Evolutionary conservation across 2,113 vertebrate genomes (phyloP), one percentile per base, ranked within the genome.

Genomic region (Nothoprocta pentlandii): DNA sequence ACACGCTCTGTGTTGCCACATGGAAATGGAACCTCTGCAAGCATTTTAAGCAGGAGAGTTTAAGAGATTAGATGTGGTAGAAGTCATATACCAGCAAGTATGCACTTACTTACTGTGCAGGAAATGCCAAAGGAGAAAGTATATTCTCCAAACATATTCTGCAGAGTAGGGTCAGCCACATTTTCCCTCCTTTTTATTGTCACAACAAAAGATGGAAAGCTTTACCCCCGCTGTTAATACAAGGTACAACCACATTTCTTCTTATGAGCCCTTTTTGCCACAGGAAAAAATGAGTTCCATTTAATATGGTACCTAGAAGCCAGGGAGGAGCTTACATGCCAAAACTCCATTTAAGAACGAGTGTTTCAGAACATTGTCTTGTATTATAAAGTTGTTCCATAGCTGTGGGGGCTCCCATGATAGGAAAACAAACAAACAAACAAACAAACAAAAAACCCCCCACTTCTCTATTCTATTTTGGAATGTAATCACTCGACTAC

Each of bases 361-460:
- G 26, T 80, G 19, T 89, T 76, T 81, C 61, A 66, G 62, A 87
- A 62, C 63, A 91, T 87, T 96, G 54, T 94, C 80, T 94, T 66
- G n/a, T 36, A 30, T 85, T 93, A 89, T 74, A 30, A 51, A 73
- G 90, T 95, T 89, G 59, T 82, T 71, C 58, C 34, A 34, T 34
- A 34, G 34, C 34, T 34, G 34, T 34, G 34, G 34, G 34, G 34
- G 41, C 13, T 85, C 94, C 79, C 76, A 53, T 4, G 26, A 30
- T 15, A 15, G 36, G 96, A 89, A 20, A 80, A 34, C 34, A 34
- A 34, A 34, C 34, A 34, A 46, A 46, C 13, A 46, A 96, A 90
- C 20, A 80, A 46, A 46, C 95, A 90, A 20, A 77, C 79, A 80
- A 81, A 70, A 93, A 79, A 85, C 56, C 9, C 95, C 91, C 97